Base-by-base conservation (phyloP, 2,888 invertebrate genomes). In the Conistra vaccinii region DNA sequence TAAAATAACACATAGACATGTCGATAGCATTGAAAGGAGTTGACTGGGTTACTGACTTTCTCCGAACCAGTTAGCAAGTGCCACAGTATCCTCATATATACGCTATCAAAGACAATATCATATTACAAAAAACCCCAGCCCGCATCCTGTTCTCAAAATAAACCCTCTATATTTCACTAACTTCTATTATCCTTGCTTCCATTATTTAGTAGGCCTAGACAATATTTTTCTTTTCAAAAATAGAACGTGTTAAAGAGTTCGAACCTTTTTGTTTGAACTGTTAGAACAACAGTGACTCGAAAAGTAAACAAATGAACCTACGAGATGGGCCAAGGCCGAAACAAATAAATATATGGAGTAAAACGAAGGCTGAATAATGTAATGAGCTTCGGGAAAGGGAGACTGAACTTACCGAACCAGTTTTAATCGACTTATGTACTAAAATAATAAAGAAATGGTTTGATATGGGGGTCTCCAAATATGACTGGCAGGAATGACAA, bases 111-210 rank as follows among this genome's bases (percentile, higher is more conserved):
- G 53, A 66, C 75, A 69, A 57, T 89, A 85, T 90, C 84, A 73
- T 66, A 77, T 90, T 89, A 89, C 90, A 73, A 76, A 83, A 90
- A 83, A 81, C 77, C 74, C 51, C n/a, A 78, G 35, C 92, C 92
- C 92, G 91, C 93, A 93, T 93, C 93, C 93, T 91, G 90, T 85
- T 89, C 86, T 86, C 82, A 78, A 89, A 91, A 90, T 91, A 91
- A 66, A 70, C 69, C 77, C 73, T 73, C 53, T 60, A 42, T 7
- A 29, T 61, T 61, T 69, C 29, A 65, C 29, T 66, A 53, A 53
- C n/a, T 48, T 48, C 23, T 51, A n/a, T 62, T 84, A 76, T 73
- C 71, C 61, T 72, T 63, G 5, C 42, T 35, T 70, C 67, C 69
- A 78, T 74, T 74, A 67, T 68, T 42, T 51, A 61, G 57, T 39